Evolutionary conservation across 2,797 vertebrate species (phyloP).

Genomic region (Chelonia mydas): DNA sequence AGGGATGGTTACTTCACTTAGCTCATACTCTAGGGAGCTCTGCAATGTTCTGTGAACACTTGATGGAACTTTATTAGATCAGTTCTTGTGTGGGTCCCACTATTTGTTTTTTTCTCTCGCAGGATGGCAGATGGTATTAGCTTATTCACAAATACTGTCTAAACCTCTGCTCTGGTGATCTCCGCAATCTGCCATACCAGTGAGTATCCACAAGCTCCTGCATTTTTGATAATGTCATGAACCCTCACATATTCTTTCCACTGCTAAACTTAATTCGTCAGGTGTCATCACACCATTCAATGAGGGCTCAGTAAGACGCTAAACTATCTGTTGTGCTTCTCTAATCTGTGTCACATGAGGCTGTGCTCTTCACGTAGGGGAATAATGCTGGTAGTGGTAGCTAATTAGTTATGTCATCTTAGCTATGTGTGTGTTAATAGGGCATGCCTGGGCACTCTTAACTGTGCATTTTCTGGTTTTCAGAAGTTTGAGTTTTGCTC

Average conservation of each 20-base stretch:
- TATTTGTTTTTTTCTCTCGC: background rate
- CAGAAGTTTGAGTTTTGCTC: too few species aligned
- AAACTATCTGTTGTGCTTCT: background rate
- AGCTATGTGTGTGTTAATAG: background rate
- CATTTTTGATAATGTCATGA: background rate
- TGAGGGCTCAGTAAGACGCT: background rate
- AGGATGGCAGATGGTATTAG: background rate
- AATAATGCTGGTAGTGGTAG: background rate
- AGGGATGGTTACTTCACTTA: too few species aligned
- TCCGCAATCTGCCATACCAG: background rate
- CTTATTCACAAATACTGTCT: background rate
- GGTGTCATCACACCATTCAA: background rate
- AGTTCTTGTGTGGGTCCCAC: background rate
- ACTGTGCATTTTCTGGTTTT: too few species aligned
- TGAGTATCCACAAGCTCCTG: background rate
- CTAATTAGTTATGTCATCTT: background rate
- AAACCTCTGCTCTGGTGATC: background rate
- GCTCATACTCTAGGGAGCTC: background rate
- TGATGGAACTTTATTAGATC: background rate
- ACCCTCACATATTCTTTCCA: constrained; percentile 3
- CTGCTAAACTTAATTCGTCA: background rate
- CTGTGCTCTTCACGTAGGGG: background rate
- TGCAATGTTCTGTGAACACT: background rate
- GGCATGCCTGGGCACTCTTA: too few species aligned
- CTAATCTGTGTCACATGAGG: background rate